A percentile compares a stretch with the other conserved stretches of the same genome.
phyloP scores from a whole-genome alignment of 1,140 invertebrate genomes.

The Lutraria rhynchaena region DNA sequence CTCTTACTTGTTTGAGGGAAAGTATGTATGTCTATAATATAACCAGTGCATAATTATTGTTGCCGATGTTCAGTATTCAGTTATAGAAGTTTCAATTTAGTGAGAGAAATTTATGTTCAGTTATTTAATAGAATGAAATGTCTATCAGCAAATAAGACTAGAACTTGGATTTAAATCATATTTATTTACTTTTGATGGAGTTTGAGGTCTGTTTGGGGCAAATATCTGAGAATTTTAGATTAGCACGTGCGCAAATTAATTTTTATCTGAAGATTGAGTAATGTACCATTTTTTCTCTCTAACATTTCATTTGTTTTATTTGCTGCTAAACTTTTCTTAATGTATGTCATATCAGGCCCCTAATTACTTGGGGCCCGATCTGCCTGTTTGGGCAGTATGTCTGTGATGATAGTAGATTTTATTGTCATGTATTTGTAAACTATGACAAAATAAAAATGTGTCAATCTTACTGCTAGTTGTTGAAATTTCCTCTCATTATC shows the following conservation, averaged over 20 bases:
- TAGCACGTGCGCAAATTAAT: neutral
- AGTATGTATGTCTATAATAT: too few relatives aligned
- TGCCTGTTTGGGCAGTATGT: conserved; percentile 10
- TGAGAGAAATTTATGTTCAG: neutral
- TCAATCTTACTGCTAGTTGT: conserved; percentile 22
- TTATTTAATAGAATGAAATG: conserved; percentile 31
- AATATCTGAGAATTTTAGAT: too few relatives aligned
- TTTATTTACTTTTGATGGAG: too few relatives aligned
- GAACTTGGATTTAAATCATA: too few relatives aligned
- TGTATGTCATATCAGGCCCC: conserved; percentile 41
- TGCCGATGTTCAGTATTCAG: conserved; percentile 40
- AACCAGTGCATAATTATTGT: neutral
- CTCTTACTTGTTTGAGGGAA: too few relatives aligned
- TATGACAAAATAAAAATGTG: conserved; percentile 56
- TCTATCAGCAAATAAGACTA: conserved; percentile 26
- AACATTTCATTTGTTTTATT: neutral
- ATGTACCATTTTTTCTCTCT: neutral
- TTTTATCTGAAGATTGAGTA: neutral
- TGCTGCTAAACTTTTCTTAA: conserved; percentile 26
- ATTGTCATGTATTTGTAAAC: conserved; percentile 60
- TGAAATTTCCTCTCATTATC: neutral
- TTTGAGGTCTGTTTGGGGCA: too few relatives aligned
- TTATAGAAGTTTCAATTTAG: conserved; percentile 1
- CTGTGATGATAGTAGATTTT: conserved; percentile 54
- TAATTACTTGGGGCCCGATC: conserved; percentile 14